Base-by-base conservation (phyloP, 2,113 vertebrate genomes). In the Lycaon pictus region DNA sequence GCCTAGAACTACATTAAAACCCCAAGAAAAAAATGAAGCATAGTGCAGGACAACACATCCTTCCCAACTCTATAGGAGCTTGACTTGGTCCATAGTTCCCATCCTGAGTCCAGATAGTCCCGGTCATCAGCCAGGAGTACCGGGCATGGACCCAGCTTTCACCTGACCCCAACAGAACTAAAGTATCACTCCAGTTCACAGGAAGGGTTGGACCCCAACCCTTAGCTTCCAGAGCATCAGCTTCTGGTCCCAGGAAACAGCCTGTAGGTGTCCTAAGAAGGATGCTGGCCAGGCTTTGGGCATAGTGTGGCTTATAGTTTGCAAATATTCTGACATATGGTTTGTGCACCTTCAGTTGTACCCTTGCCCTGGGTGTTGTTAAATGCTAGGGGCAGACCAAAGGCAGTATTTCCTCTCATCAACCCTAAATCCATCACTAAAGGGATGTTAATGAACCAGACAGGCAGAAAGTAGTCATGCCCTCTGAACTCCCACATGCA, bases 1-100 rank as follows among this genome's bases (percentile, higher is more conserved):
- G 29, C 35, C 81, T 65, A 96, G 20, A 56, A 90, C 27, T 37
- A 43, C 69, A 63, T 88, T 32, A 90, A 96, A 94, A 83, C 62
- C 1, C 53, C 67, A 55, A 63, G 65, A 65, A 91, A 88, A 53
- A 74, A 67, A 43, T n/a, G 43, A 93, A 9, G 8, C 27, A 3
- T 23, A 37, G 6, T 23, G 7, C 10, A 67, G 11, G n/a, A 48
- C 51, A 71, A 35, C 2, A 5, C 10, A 43, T 32, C 25, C 62
- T 67, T 84, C 6, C 19, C 17, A 56, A 27, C 7, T 69, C 43
- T 77, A 32, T 60, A 55, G 19, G 25, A 81, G n/a, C 2, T 53
- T 56, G 23, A 71, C 56, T 88, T 69, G 13, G 29, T 58, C 55
- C 65, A 4, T 67, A 16, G n/a, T 53, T 51, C 10, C 19, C 35